Percentiles rank a stretch among this genome's conserved stretches.
Conservation (phyloP, 2,797 vertebrate genomes). For the Danio kyathit region DNA sequence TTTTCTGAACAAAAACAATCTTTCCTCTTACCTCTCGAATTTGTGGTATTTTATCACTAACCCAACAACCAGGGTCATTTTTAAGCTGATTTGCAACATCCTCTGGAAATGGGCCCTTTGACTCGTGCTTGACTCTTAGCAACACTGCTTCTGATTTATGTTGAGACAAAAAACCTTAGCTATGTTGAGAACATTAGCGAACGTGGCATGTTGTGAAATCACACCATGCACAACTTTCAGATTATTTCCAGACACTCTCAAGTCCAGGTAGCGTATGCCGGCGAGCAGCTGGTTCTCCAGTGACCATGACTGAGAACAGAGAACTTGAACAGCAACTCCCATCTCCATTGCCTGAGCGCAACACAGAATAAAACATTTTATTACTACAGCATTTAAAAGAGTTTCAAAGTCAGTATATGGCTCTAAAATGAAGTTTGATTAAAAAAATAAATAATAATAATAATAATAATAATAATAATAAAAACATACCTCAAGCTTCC, state of each 20-base stretch:
- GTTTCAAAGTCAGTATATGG: neutral
- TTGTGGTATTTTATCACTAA: slow-evolving; percentile 58
- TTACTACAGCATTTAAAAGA: neutral
- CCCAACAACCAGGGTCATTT: slow-evolving; percentile 62
- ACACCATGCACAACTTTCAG: slow-evolving; percentile 67
- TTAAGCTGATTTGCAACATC: too few relatives aligned
- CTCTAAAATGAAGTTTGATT: neutral
- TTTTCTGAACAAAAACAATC: slow-evolving; percentile 69
- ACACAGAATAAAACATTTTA: neutral
- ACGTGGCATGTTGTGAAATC: slow-evolving; percentile 57
- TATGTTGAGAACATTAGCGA: slow-evolving; percentile 61
- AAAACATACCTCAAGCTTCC: too few relatives aligned
- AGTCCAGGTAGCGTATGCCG: slow-evolving; percentile 71
- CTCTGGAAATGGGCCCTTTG: slow-evolving; percentile 56
- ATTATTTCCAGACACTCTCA: slow-evolving; percentile 62
- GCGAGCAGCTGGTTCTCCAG: slow-evolving; percentile 67
- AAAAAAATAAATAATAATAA: too few relatives aligned
- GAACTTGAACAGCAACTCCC: neutral
- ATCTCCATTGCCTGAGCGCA: neutral
- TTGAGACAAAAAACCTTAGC: slow-evolving; percentile 64
- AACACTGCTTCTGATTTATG: slow-evolving; percentile 63
- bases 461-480: too few relatives aligned
- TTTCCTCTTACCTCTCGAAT: slow-evolving; percentile 69
- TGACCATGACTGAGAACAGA: too few relatives aligned
- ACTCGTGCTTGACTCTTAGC: slow-evolving; percentile 58